phyloP scores from a whole-genome alignment of 2,888 invertebrate genomes.

The Deroplatys truncata region DNA sequence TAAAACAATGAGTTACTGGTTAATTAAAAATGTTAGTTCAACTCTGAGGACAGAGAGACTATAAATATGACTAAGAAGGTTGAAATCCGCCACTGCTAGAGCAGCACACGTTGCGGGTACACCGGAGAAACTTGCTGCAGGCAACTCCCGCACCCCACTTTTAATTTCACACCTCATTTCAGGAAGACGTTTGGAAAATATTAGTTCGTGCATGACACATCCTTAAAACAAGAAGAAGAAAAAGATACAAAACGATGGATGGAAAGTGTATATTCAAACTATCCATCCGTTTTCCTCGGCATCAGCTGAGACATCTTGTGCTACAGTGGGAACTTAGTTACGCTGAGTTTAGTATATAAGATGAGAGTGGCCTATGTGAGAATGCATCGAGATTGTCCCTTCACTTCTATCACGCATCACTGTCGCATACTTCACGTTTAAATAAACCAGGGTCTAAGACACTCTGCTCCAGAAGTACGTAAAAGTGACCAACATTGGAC shows the following conservation, averaged over 20 bases:
- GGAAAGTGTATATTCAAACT: constrained; percentile 8
- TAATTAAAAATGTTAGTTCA: background rate
- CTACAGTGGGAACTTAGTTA: background rate
- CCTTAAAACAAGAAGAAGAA: constrained; percentile 16
- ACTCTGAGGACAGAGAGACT: background rate
- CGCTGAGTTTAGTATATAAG: background rate
- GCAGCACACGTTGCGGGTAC: background rate
- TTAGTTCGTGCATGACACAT: constrained; percentile 17
- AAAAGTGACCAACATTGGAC: too few relatives aligned
- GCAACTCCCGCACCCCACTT: background rate
- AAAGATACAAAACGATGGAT: background rate
- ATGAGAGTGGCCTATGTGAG: background rate
- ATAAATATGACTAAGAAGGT: background rate
- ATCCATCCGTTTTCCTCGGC: background rate
- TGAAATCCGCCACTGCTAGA: background rate
- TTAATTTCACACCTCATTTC: constrained; percentile 18
- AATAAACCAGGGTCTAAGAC: too few relatives aligned
- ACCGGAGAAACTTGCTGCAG: background rate
- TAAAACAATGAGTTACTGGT: background rate
- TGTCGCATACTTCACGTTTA: too few relatives aligned
- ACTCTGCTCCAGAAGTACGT: too few relatives aligned
- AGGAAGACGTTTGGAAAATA: constrained; percentile 16
- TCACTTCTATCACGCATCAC: too few relatives aligned
- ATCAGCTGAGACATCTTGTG: constrained; percentile 1
- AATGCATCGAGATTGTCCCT: too few relatives aligned